These are phyloP conservation scores for Hypsopygia costalis DNA, from an alignment of 2,888 invertebrate species.

Conservation along the genomic window DNA sequence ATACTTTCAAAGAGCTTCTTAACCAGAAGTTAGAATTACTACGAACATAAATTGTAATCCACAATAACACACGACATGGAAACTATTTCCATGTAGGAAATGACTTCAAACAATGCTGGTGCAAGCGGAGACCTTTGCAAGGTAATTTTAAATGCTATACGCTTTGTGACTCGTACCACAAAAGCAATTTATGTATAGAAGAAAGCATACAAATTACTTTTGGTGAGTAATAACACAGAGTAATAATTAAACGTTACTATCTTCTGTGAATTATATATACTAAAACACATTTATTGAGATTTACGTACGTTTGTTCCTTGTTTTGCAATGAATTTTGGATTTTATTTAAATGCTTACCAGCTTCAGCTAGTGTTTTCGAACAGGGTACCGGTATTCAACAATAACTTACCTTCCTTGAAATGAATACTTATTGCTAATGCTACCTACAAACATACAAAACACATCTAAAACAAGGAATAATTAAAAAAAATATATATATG, in stretches of 20 bases:
- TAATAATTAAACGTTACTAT: neutral
- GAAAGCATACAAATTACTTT: neutral
- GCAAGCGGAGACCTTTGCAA: constrained; percentile 19
- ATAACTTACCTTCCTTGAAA: too few relatives aligned
- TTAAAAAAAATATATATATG: too few relatives aligned
- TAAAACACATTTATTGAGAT: neutral
- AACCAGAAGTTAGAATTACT: neutral
- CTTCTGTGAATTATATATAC: neutral
- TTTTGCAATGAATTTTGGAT: too few relatives aligned
- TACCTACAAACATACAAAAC: too few relatives aligned
- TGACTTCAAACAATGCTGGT: constrained; percentile 23
- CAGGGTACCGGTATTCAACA: too few relatives aligned
- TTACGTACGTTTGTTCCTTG: neutral
- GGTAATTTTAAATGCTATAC: constrained; percentile 17
- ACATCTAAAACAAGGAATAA: too few relatives aligned
- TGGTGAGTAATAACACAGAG: neutral
- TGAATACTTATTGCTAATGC: too few relatives aligned
- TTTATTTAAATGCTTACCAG: too few relatives aligned
- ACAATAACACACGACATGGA: constrained; percentile 12
- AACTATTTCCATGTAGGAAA: constrained; percentile 22
- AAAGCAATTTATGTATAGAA: neutral
- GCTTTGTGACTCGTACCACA: constrained; percentile 5
- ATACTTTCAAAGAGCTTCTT: constrained; percentile 12
- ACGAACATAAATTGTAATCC: neutral
- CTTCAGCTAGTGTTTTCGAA: too few relatives aligned